These are phyloP conservation scores for Phengaris alcon DNA, from an alignment of 2,888 invertebrate genomes.

Conservation along the genomic window DNA sequence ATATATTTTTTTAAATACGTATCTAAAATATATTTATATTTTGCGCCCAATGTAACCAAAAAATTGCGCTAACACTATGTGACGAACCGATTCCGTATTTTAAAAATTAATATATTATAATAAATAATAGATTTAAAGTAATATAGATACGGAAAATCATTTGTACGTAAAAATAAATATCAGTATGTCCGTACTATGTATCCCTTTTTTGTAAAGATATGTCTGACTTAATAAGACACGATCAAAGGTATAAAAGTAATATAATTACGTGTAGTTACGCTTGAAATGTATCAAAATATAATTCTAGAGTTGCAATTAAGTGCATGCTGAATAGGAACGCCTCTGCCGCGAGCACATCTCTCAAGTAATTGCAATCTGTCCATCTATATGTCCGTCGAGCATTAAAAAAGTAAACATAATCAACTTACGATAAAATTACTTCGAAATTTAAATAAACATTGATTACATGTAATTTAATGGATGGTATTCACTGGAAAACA, in stretches of 20 bases:
- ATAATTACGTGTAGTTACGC: constrained; percentile 7
- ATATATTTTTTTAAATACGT: no score
- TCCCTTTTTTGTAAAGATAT: no score
- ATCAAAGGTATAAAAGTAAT: constrained; percentile 11
- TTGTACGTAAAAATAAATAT: no score
- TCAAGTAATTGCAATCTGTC: constrained; percentile 28
- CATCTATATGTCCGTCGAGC: constrained; percentile 23
- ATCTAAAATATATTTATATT: no score
- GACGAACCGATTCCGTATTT: no score
- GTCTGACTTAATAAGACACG: neutral
- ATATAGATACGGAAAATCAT: no score
- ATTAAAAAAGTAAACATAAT: constrained; percentile 28
- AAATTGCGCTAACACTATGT: no score
- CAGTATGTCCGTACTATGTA: no score
- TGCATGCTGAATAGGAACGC: constrained; percentile 25
- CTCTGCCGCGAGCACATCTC: constrained; percentile 22
- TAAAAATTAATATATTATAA: no score
- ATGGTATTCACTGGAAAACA: constrained; percentile 13
- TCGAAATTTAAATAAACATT: constrained; percentile 28
- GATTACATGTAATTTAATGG: constrained; percentile 27
- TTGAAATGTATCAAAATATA: constrained; percentile 27
- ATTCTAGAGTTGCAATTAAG: constrained; percentile 25
- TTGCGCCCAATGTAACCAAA: no score
- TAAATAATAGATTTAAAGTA: no score
- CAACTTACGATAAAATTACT: constrained; percentile 28